Base-by-base conservation (phyloP, 2,113 vertebrate species). In the Paradoxurus hermaphroditus region DNA sequence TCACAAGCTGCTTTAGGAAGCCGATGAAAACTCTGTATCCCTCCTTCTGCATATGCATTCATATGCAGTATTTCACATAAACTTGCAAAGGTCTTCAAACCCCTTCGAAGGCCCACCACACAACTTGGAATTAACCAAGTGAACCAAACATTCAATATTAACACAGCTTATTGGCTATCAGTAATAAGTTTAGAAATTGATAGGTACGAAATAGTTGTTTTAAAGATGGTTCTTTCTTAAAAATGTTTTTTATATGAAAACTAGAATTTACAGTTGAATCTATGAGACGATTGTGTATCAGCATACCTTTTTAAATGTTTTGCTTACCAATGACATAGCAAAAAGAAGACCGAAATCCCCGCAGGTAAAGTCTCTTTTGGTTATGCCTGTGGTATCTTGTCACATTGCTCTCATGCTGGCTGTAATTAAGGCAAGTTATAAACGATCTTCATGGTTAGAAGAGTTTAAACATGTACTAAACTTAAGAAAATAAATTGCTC, bases 241-340 rank as follows among this genome's bases (percentile, higher is more conserved):
- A 89, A 63, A 23, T 9, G n/a, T 39, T 84, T 72, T 34, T 73
- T 41, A 63, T 21, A 34, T 56, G 62, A 87, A 91, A 92, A 56
- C 10, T 68, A 67, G 34, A 82, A 77, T 59, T 94, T 94, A 56
- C 41, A 31, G 25, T 82, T n/a, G 27, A 36, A 36, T 82, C 67
- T 78, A 19, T 27, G 46, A 85, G 93, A 7, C 23, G 77, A 65
- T 12, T 91, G 1, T 44, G 3, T 39, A 31, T 92, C 34, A 88
- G 21, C 25, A 81, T 59, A 75, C 9, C 51, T 44, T 81, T 63
- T 59, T 31, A 15, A 63, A 56, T 21, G 18, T 34, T 46, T 21
- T 31, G 75, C 18, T 96, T 83, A 63, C 86, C 96, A 93, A 79
- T 91, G 23, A 93, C 46, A 81, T 78, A 51, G 53, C 21, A 65